Evolutionary conservation across 2,113 vertebrate genomes (phyloP), one percentile per base, ranked within the genome.

Genomic region (Corythornis madagascariensis): DNA sequence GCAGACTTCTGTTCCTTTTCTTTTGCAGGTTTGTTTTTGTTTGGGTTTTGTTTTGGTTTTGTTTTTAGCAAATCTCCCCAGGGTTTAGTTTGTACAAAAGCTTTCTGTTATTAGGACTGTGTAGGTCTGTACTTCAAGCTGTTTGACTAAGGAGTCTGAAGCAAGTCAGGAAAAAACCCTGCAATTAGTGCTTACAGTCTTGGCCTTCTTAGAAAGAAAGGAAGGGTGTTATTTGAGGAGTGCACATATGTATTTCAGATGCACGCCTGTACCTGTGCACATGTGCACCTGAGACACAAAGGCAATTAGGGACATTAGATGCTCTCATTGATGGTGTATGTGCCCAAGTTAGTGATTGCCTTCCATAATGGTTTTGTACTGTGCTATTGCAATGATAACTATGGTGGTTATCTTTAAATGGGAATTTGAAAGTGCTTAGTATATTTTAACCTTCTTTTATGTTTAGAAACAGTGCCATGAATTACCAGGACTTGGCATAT

Each of bases 211-310:
- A 15, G 33, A 16, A 56, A 60, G 43, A 76, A 59, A 50, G 9
- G 15, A 76, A 35, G 16, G 3, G 12, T 65, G 26, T 33, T 75
- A 24, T 33, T 55, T 83, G 45, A 45, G 26, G 24, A 70, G 8
- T 43, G 8, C 24, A 33, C 0, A 0, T 53, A 4, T 10, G 2
- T n/a, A 7, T 79, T 80, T 52, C 1, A 3, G 18, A 5, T 38
- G 2, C 6, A 16, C 11, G 8, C 11, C 2, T 33, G 13, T 45
- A 15, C 19, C 47, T 69, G 22, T 28, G 55, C 31, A 9, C 1
- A 1, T 43, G 11, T 26, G 13, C 9, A 57, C 35, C 40, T 31
- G 28, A 63, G 38, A 59, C 9, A 26, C 28, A 71, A 25, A 81
- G 20, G 38, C 38, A 35, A 16, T 13, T 59, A 28, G 11, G 7